These are phyloP conservation scores for Imbricaverruca yamaguchii DNA, from an alignment of 2,888 invertebrate species.

Conservation along the genomic window DNA sequence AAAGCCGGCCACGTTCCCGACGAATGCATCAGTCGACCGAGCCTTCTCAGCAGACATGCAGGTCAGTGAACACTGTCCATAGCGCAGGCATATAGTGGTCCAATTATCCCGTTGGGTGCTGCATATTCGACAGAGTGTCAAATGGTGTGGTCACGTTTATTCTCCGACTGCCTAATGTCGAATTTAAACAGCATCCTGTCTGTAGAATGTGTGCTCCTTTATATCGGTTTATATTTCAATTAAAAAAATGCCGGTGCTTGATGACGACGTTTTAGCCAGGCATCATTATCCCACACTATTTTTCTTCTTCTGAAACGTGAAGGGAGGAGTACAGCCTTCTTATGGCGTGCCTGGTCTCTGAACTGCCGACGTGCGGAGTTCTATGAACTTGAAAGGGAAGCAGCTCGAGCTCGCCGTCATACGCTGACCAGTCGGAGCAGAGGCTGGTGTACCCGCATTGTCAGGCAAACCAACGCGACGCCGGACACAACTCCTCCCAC, in stretches of 20 bases:
- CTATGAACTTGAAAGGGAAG: background rate
- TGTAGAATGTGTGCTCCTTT: background rate
- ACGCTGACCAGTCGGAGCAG: too few species aligned
- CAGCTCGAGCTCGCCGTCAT: background rate
- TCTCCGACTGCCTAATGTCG: too few species aligned
- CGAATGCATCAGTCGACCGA: background rate
- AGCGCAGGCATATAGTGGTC: too few species aligned
- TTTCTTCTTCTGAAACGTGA: too few species aligned
- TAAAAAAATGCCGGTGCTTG: background rate
- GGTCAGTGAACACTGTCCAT: background rate
- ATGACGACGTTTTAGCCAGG: background rate
- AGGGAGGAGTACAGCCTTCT: too few species aligned
- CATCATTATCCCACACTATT: too few species aligned
- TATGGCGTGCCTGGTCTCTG: too few species aligned
- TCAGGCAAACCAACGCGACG: background rate
- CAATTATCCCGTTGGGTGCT: background rate
- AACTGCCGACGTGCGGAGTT: background rate
- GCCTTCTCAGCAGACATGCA: background rate
- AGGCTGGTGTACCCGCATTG: too few species aligned
- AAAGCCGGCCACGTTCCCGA: background rate
- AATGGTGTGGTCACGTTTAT: background rate
- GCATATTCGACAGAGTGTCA: too few species aligned
- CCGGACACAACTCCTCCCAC: background rate
- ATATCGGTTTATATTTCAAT: background rate
- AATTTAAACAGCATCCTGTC: too few species aligned